Conservation (phyloP, 2,888 invertebrate genomes). For the Ptycholaimellus sp. region DNA sequence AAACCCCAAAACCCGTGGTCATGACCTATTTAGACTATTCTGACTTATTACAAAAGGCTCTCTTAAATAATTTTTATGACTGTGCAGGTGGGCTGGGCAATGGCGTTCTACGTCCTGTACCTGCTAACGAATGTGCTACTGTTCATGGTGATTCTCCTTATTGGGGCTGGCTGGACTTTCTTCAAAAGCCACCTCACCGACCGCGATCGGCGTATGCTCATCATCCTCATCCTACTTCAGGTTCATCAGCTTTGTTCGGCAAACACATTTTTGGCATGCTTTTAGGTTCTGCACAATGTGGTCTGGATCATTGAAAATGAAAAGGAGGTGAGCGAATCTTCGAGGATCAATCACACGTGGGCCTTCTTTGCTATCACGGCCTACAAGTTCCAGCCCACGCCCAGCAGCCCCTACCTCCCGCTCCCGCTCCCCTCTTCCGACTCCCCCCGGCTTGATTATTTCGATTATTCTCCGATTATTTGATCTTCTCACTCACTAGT, state of each 20-base stretch:
- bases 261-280: not conserved
- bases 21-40: too few relatives aligned
- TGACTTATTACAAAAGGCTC: too few relatives aligned
- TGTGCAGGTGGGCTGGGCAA: slow-evolving; percentile 92
- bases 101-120: slow-evolving; percentile 88
- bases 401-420: slow-evolving; percentile 79
- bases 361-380: slow-evolving; percentile 84
- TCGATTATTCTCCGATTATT: too few relatives aligned
- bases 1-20: too few relatives aligned
- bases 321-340: slow-evolving; percentile 68
- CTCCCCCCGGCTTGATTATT: too few relatives aligned
- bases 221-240: slow-evolving; percentile 88
- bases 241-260: too few relatives aligned
- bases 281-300: slow-evolving; percentile 71
- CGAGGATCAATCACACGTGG: slow-evolving; percentile 67
- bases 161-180: slow-evolving; percentile 96
- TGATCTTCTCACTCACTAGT: too few relatives aligned
- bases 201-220: slow-evolving; percentile 82
- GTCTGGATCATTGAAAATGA: slow-evolving; percentile 91
- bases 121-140: slow-evolving; percentile 71
- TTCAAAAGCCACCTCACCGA: slow-evolving; percentile 88
- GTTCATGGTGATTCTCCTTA: slow-evolving; percentile 78
- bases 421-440: slow-evolving; percentile 43
- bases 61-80: too few relatives aligned
- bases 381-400: slow-evolving; percentile 78